Evolutionary conservation across 2,888 invertebrate genomes (phyloP).

Genomic region (Hemistola chrysoprasaria): DNA sequence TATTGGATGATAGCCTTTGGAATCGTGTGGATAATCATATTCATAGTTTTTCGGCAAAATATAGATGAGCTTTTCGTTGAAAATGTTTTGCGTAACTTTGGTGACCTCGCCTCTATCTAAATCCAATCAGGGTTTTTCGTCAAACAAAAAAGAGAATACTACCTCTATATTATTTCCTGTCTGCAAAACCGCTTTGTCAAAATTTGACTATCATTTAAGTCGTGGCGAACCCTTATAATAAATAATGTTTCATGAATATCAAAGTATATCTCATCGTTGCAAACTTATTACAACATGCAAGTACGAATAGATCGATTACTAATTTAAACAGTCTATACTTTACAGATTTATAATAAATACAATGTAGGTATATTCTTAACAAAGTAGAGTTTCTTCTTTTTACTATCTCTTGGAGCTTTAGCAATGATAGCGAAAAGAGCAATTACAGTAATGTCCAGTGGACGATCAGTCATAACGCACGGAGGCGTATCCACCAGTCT

Average conservation of each 20-base stretch:
- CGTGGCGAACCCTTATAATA: background rate
- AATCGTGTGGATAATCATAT: conserved; percentile 79
- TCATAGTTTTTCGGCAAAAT: conserved; percentile 73
- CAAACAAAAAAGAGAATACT: conserved; percentile 18
- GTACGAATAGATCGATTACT: too few relatives aligned
- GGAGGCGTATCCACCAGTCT: conserved; percentile 60
- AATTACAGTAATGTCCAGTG: conserved; percentile 24
- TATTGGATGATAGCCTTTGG: conserved; percentile 80
- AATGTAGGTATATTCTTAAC: too few relatives aligned
- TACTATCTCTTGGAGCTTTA: background rate
- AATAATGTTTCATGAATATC: conserved; percentile 5
- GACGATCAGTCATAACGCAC: conserved; percentile 35
- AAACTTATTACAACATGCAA: too few relatives aligned
- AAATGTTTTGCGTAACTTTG: conserved; percentile 48
- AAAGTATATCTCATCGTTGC: too few relatives aligned
- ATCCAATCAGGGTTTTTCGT: conserved; percentile 39
- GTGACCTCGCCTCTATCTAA: conserved; percentile 42
- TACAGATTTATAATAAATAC: too few relatives aligned
- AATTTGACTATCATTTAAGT: background rate
- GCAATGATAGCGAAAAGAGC: conserved; percentile 19
- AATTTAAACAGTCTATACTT: too few relatives aligned
- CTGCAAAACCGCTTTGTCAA: conserved; percentile 1
- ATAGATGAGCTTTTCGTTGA: conserved; percentile 57
- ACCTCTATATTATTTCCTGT: conserved; percentile 12
- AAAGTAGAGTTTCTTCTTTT: too few relatives aligned